Evolutionary conservation across 1,140 invertebrate genomes (phyloP), one percentile per base, ranked within the genome.

Genomic region (Pogonomyrmex californicus): DNA sequence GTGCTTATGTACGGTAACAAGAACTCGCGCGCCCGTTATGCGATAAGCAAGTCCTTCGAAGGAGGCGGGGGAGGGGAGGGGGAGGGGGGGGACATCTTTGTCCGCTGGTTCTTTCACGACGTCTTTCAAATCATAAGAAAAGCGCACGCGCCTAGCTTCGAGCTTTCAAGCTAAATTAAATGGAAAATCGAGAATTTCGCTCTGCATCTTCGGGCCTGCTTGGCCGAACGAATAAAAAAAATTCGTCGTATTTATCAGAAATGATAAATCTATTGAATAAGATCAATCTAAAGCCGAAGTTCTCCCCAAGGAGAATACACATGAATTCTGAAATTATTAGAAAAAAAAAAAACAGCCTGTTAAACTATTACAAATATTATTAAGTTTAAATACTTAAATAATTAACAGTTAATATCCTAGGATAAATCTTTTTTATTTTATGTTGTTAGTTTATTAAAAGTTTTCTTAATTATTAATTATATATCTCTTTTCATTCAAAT

Each of bases 161-260:
- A 33, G n/a, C 77, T 65, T 79, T 79, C 36, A n/a, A 36, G 14
- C 7, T 79, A 65, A 79, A 79, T 79, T 79, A 79, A 66, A 68
- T 41, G 33, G 47, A 66, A 79, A 68, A 79, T 54, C 10, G 12
- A 12, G 62, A 47, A 68, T 79, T 54, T 62, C 14, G 36, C 4
- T 7, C 38, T 51, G 33, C 33, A 38, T 30, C 62, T 36, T 66
- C 7, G n/a, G 36, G n/a, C 47, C 14, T 17, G n/a, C 49, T 51
- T 60, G 56, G 38, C 5, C 4, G 23, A 30, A 51, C 7, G 7
- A 17, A 68, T 6, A 23, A 2, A 66, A 2, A 66, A 38, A n/a
- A 0, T 17, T 49, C 14, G 2, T 71, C 4, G 1, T 6, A 7
- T 36, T 71, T 51, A 51, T 71, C 47, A 71, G 9, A 38, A 36